A percentile compares a stretch with the other conserved stretches of the same genome.
Conservation (phyloP, 2,797 vertebrate genomes). For the Lycodopsis pacificus region DNA sequence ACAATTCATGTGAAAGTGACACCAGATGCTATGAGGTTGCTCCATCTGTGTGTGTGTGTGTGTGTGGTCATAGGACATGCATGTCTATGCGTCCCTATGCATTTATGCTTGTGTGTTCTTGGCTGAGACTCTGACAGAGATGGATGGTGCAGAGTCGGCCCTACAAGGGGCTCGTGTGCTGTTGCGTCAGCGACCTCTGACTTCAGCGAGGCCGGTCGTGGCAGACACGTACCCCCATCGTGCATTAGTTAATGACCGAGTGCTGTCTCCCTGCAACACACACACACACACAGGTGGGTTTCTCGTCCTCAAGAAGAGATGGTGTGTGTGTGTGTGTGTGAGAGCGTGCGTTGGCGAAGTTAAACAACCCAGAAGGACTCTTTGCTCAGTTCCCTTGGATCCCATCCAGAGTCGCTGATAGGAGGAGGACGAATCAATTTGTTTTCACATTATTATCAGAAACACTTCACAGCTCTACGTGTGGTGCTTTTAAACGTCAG, state of each 20-base stretch:
- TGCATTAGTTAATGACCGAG: constrained; percentile 76
- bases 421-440: constrained; percentile 66
- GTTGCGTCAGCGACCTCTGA: constrained; percentile 67
- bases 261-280: constrained; percentile 22
- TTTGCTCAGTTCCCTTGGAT: constrained; percentile 59
- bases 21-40: constrained; percentile 41
- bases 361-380: constrained; percentile 65
- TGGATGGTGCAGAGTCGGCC: constrained; percentile 59
- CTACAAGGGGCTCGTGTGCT: constrained; percentile 47
- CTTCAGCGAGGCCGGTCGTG: constrained; percentile 40
- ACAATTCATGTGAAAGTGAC: constrained; percentile 40
- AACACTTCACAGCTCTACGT: constrained; percentile 35
- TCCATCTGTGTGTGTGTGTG: constrained; percentile 25
- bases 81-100: background rate
- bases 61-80: background rate
- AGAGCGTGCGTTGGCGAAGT: constrained; percentile 51
- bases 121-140: constrained; percentile 67
- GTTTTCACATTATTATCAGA: constrained; percentile 57
- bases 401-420: constrained; percentile 47
- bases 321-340: background rate
- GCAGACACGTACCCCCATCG: constrained; percentile 60
- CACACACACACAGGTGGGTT: constrained; percentile 41
- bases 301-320: constrained; percentile 29
- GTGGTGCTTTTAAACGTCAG: constrained; percentile 26
- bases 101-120: constrained; percentile 33